Base-by-base conservation (phyloP, 2,113 vertebrate genomes). In the Sporophila hypoxantha region DNA sequence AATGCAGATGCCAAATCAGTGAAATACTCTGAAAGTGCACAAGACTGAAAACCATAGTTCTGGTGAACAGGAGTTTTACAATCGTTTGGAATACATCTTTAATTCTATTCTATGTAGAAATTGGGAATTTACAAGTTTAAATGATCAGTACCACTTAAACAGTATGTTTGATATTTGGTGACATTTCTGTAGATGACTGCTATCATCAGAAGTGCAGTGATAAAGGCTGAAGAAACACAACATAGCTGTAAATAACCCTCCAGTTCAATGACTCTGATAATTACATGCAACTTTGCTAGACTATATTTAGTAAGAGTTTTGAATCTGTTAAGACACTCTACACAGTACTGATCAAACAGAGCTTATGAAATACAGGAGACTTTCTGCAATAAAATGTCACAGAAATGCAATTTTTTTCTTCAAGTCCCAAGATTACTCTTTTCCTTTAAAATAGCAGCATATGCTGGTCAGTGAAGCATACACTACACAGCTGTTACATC, bases 401-500 rank as follows among this genome's bases (percentile, higher is more conserved):
- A 81, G 57, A 76, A 77, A 46, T 16, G 9, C 34, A 34, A 9
- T 34, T 41, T 65, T 53, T 36, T 25, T 16, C 36, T 79, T 65
- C 10, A 91, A 90, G 88, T 85, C 56, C 53, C 37, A 94, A 84
- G 53, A 23, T 78, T 81, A 61, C 8, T 61, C n/a, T 62, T 71
- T 84, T 61, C 79, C 88, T 76, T 75, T 30, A 82, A 79, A 89
- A 75, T 52, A 89, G 67, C 52, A 89, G 62, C 82, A 87, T 90
- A 82, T 85, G 76, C 64, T 71, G 49, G 52, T 71, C 89, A 94
- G 74, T 87, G 93, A 95, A 87, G 95, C 91, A 90, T 85, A 53
- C 29, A 55, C 39, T 21, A 76, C 75, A 47, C 94, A 96, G 93
- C 90, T 96, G 93, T 89, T 95, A 59, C 53, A 83, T 76, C 39